Conservation (phyloP, 2,113 vertebrate genomes). For the Leptosomus discolor region DNA sequence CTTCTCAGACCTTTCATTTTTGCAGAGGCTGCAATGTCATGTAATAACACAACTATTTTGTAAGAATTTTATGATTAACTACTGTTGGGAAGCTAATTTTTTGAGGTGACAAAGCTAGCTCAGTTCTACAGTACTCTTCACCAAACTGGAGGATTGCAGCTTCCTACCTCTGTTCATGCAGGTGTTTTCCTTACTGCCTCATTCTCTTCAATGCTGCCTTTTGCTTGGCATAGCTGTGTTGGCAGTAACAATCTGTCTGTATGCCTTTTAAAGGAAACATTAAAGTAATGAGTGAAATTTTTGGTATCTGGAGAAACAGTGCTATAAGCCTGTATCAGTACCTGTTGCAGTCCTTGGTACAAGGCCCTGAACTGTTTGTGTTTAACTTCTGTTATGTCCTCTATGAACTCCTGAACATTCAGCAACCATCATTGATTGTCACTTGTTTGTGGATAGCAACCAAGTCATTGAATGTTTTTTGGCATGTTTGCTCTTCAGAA, state of each 20-base stretch:
- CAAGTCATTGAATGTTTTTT: not conserved
- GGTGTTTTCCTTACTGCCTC: not conserved
- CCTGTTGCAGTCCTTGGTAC: not conserved
- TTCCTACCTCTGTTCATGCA: not conserved
- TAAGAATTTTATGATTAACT: not conserved
- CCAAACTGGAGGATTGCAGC: not conserved
- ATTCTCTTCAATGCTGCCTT: not conserved
- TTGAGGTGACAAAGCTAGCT: not conserved
- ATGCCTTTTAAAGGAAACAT: not conserved
- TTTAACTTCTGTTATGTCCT: not conserved
- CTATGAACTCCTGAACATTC: not conserved
- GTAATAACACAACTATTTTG: not conserved
- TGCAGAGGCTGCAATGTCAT: not conserved
- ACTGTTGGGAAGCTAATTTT: not conserved
- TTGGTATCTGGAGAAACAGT: not conserved
- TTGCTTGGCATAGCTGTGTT: not conserved
- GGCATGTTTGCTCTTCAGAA: not conserved
- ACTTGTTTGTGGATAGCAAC: not conserved
- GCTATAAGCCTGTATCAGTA: not conserved
- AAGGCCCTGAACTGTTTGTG: not conserved
- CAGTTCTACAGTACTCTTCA: not conserved
- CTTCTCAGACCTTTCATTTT: not conserved
- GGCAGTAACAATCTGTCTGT: not conserved
- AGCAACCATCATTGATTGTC: not conserved
- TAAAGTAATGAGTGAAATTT: not conserved